Evolutionary conservation across 2,888 invertebrate genomes (phyloP), one percentile per base, ranked within the genome.

Genomic region (Syritta pipiens): DNA sequence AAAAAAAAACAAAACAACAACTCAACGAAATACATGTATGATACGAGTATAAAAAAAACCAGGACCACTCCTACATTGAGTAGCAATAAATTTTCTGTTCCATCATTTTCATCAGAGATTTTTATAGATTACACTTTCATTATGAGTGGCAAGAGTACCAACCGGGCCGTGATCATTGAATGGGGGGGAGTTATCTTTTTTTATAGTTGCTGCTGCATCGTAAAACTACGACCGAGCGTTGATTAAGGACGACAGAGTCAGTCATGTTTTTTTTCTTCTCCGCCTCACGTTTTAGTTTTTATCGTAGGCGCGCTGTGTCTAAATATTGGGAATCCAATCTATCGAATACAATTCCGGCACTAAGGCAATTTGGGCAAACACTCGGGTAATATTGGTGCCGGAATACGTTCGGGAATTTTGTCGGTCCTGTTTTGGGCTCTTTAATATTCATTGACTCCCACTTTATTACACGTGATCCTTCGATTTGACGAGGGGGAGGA

Each of bases 391-490:
- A 42, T 42, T 28, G 65, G n/a, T n/a, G n/a, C n/a, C n/a, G 44
- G 17, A 26, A 44, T 42, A 32, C 37, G 22, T 65, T 20, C 12
- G 4, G 37, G 26, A 9, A 42, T 46, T 12, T 32, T n/a, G 44
- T 17, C 22, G 32, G 22, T 26, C 44, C 44, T 4, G 26, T 35
- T 46, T 9, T 3, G 48, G 67, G 19, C 12, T 37, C 46, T 22
- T 55, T 48, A 40, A 40, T 40, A 62, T 62, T 40, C 55, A 67
- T 48, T 46, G 46, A 19, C 37, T 53, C 26, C 19, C 14, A 37
- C 28, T 67, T 67, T 48, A 48, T 67, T 67, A 57, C 57, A 57
- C 67, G 57, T 46, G 55, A 35, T 5, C 48, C 14, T 20, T 10
- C 28, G 28, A 32, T 20, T 28, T n/a, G 37, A 37, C 37, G 17